Evolutionary conservation across 1,140 invertebrate species (phyloP).

Genomic region (Hydropsyche tenuis): DNA sequence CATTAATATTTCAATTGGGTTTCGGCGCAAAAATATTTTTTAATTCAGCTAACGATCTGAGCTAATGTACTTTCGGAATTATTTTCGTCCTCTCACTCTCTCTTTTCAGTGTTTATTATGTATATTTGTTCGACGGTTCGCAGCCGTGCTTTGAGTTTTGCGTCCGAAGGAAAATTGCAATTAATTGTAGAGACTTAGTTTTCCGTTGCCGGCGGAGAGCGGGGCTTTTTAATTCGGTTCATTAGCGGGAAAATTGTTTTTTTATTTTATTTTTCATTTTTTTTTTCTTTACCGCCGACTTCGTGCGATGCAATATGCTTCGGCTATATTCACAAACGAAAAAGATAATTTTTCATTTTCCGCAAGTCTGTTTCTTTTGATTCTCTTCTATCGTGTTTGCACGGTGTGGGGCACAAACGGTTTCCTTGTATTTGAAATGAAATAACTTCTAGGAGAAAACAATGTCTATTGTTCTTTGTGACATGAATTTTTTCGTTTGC

Average conservation of each 20-base stretch:
- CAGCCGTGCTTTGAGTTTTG: slow-evolving; percentile 21
- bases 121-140: slow-evolving; percentile 7
- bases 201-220: slow-evolving; percentile 34
- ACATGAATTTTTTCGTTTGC: too few relatives aligned
- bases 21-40: slow-evolving; percentile 11
- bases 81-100: slow-evolving; percentile 22
- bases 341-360: too few relatives aligned
- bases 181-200: slow-evolving; percentile 43
- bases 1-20: slow-evolving; percentile 4
- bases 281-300: too few relatives aligned
- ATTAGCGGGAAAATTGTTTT: slow-evolving; percentile 37
- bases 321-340: too few relatives aligned
- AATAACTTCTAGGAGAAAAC: too few relatives aligned
- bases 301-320: too few relatives aligned
- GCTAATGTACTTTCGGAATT: slow-evolving; percentile 28
- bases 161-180: slow-evolving; percentile 37
- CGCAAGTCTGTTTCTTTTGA: too few relatives aligned
- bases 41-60: slow-evolving; percentile 23
- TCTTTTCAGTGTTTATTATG: background rate
- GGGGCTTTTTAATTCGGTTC: slow-evolving; percentile 36
- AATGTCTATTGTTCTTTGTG: too few relatives aligned
- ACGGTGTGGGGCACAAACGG: too few relatives aligned
- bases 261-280: background rate
- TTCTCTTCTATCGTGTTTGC: too few relatives aligned
- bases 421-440: too few relatives aligned